Evolutionary conservation across 2,797 vertebrate species (phyloP), one percentile per base, ranked within the genome.

Genomic region (Valencia hispanica): DNA sequence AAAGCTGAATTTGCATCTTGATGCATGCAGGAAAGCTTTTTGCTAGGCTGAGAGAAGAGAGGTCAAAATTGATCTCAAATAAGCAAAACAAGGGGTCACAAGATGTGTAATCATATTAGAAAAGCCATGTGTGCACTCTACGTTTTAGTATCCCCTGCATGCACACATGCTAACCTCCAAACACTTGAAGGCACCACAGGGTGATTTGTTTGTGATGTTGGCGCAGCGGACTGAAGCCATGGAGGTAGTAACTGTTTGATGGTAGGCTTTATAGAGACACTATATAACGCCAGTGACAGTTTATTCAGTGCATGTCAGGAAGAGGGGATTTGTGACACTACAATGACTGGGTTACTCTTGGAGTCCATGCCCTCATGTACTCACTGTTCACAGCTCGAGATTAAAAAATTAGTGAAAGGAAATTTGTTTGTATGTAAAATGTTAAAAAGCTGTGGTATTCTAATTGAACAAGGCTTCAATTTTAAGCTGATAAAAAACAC

Each of bases 131-230:
- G 80, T 90, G 89, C 85, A 85, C 45, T 74, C 79, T 84, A 82
- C 86, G 86, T 91, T 87, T 86, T 83, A 81, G 79, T 77, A 32
- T 75, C 82, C 83, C 79, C 84, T 84, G 75, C 71, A 43, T 77
- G 81, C 51, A 87, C 72, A 83, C 75, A 74, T 75, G 80, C 84
- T 75, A 83, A 86, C 83, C 77, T 89, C 81, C 80, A 89, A 83
- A 87, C 71, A 89, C 50, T 9, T 18, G 80, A 72, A 76, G 41
- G 48, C 83, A 36, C 48, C 72, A 43, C 66, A 9, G 73, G 79
- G 87, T 90, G 92, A 93, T 93, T 94, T 94, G 93, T 94, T 93
- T 92, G 91, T 93, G 93, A 89, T 91, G 91, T 91, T 90, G 92
- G 91, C 86, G 92, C 93, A 91, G 90, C 85, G 91, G 92, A 93